Evolutionary conservation across 2,888 invertebrate species (phyloP), one percentile per base, ranked within the genome.

Genomic region (Brachyopa scutellaris): DNA sequence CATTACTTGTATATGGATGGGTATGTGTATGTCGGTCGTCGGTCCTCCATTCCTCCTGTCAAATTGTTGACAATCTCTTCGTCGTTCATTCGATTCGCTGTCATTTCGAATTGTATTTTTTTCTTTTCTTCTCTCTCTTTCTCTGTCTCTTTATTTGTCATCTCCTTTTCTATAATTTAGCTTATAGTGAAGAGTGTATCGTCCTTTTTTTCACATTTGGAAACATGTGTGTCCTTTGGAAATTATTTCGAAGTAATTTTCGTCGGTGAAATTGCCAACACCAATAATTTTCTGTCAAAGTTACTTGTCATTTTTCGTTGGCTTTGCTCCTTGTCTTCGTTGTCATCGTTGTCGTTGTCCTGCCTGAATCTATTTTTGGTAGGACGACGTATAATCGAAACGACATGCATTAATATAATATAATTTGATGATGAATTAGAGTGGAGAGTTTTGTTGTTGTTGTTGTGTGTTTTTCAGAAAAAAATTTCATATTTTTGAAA

Each of bases 61-160:
- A 77, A 82, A 77, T 72, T 82, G 82, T 72, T 72, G 77, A 82
- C 70, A 82, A 70, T 82, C 62, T 82, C 77, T 82, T 82, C 70
- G 59, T 57, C 69, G 57, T 76, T 77, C 64, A 57, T 69, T 69
- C 69, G 49, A 69, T 69, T 76, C 62, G 40, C 61, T 49, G 80
- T 76, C 76, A 76, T 69, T 70, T 59, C 57, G 51, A 70, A 78
- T 64, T 40, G 29, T 49, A 38, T 73, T 64, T 17, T 7, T 17
- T 36, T 21, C 51, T 26, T 42, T 21, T 38, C n/a, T 21, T 47
- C 5, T 49, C 0, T 29, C 31, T 17, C 9, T 53, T 13, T 40
- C 2, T 19, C n/a, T 29, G 42, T 51, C 38, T 66, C 9, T 15
- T 13, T 13, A 8, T 49, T 9, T 2, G 17, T 11, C 0, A 1